phyloP scores from a whole-genome alignment of 2,888 invertebrate genomes.

The Abrostola tripartita region DNA sequence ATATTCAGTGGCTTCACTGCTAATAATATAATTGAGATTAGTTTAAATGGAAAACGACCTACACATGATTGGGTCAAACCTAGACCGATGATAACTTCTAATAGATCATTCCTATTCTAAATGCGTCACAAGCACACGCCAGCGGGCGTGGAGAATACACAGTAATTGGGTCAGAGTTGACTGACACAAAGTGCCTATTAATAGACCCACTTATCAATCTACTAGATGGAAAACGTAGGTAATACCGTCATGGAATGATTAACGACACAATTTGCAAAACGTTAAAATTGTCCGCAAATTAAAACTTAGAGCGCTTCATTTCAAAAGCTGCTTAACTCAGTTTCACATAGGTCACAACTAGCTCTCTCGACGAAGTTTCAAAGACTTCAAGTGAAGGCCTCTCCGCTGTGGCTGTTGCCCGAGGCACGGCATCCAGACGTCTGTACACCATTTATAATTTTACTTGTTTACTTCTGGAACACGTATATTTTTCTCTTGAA shows the following conservation, averaged over 20 bases:
- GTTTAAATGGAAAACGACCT: constrained; percentile 1
- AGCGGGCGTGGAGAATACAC: constrained; percentile 50
- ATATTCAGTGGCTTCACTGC: no score
- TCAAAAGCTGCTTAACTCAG: constrained; percentile 53
- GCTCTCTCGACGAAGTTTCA: constrained; percentile 60
- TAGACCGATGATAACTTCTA: constrained; percentile 9
- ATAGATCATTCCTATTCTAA: constrained; percentile 39
- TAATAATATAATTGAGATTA: not conserved
- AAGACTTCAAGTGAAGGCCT: constrained; percentile 62
- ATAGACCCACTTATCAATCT: constrained; percentile 56
- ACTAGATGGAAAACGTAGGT: constrained; percentile 19
- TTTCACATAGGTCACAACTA: constrained; percentile 56
- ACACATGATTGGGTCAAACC: constrained; percentile 4
- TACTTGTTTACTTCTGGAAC: constrained; percentile 33
- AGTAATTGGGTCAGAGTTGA: constrained; percentile 68
- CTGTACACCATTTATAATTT: constrained; percentile 41
- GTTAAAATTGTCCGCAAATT: constrained; percentile 26
- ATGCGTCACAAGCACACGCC: constrained; percentile 56
- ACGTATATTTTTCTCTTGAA: constrained; percentile 3
- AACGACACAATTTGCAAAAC: constrained; percentile 8
- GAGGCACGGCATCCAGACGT: constrained; percentile 52
- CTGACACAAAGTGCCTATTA: constrained; percentile 49
- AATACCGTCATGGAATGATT: constrained; percentile 9
- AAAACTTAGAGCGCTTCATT: constrained; percentile 47
- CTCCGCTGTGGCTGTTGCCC: constrained; percentile 52